Evolutionary conservation across 1,140 invertebrate genomes (phyloP).

Genomic region (Dolichoris vasculosae): DNA sequence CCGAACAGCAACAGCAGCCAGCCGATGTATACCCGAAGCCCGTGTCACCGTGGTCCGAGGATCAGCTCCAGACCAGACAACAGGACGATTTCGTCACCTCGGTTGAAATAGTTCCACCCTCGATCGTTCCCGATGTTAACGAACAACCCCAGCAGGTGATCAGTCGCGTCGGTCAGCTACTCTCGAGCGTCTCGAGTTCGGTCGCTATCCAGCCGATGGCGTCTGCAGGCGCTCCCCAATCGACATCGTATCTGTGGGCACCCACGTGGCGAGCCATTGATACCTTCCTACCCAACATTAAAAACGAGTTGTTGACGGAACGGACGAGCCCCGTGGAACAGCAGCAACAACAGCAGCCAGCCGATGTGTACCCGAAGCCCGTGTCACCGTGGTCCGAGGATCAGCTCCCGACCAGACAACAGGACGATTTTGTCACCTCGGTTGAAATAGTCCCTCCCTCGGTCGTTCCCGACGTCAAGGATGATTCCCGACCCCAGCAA

Average conservation of each 20-base stretch:
- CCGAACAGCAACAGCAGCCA: conserved; percentile 14
- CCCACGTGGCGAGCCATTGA: conserved; percentile 95
- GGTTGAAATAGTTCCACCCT: neutral
- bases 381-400: neutral
- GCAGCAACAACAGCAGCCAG: neutral
- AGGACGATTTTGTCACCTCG: neutral
- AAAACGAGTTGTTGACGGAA: conserved; percentile 83
- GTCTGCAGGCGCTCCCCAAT: conserved; percentile 83
- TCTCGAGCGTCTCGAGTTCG: conserved; percentile 63
- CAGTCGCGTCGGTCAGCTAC: conserved; percentile 62
- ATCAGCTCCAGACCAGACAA: neutral
- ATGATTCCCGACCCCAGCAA: conserved; percentile 63
- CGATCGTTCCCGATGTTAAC: conserved; percentile 51
- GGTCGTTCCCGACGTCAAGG: conserved; percentile 53
- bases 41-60: neutral
- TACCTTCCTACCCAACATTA: conserved; percentile 89
- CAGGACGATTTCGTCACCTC: neutral
- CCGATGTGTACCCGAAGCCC: neutral
- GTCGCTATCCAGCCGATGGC: conserved; percentile 74
- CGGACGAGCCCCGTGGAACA: conserved; percentile 50
- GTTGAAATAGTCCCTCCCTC: neutral
- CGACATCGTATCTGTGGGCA: conserved; percentile 82
- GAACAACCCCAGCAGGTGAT: conserved; percentile 65
- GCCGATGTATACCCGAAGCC: neutral
- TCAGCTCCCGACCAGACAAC: neutral